Conservation (phyloP, 2,888 invertebrate genomes). For the Chloromyia formosa region DNA sequence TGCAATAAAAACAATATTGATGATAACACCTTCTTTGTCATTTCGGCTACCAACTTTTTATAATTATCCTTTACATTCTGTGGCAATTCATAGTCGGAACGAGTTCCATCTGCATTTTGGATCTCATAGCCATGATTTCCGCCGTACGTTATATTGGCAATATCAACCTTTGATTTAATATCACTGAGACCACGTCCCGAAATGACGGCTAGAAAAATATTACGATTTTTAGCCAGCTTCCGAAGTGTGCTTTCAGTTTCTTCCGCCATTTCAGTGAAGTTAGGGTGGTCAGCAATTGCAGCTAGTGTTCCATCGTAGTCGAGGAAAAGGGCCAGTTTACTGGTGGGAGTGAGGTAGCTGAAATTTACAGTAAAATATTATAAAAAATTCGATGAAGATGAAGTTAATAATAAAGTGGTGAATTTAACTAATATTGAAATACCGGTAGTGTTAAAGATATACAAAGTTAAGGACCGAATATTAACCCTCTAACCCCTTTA, state of each 20-base stretch:
- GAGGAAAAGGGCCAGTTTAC: conserved; percentile 73
- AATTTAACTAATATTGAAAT: no score
- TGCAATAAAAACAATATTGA: no score
- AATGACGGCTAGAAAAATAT: conserved; percentile 75
- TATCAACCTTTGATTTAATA: conserved; percentile 72
- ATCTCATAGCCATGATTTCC: conserved; percentile 81
- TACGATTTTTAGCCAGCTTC: conserved; percentile 71
- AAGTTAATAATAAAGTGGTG: no score
- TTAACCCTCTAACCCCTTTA: no score
- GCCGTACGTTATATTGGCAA: conserved; percentile 71
- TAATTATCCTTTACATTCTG: conserved; percentile 72
- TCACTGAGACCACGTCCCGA: conserved; percentile 77
- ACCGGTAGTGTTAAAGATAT: no score
- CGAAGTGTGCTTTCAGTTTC: conserved; percentile 73
- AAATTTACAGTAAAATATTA: not conserved
- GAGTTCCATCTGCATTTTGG: conserved; percentile 75
- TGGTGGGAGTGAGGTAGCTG: conserved; percentile 66
- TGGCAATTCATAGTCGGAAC: conserved; percentile 77
- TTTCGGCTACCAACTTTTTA: conserved; percentile 68
- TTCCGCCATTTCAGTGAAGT: conserved; percentile 72
- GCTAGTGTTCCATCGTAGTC: conserved; percentile 82
- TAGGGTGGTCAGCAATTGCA: conserved; percentile 76
- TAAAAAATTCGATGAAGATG: not conserved
- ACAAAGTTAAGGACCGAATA: no score
- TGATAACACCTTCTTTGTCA: conserved; percentile 68